These are phyloP conservation scores for Heterohyrax brucei DNA, from an alignment of 2,797 vertebrate species.

Conservation along the genomic window DNA sequence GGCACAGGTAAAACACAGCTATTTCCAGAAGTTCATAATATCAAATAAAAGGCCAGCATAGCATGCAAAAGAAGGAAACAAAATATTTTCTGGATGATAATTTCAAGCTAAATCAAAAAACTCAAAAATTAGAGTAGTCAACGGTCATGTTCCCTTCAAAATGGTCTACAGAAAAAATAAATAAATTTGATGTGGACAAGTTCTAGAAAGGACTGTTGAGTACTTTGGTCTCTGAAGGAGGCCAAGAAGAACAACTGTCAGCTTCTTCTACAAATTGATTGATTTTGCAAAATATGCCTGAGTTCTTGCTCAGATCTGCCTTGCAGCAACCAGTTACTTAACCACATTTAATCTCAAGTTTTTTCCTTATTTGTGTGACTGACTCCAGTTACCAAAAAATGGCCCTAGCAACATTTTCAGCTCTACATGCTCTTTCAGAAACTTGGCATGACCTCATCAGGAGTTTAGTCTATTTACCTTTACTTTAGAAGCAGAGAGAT, in stretches of 20 bases:
- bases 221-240: slow-evolving; percentile 25
- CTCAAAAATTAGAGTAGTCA: slow-evolving; percentile 8
- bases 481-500: background rate
- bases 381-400: background rate
- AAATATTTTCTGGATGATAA: slow-evolving; percentile 30
- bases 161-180: slow-evolving; percentile 21
- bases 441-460: background rate
- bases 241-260: background rate
- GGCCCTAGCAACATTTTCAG: background rate
- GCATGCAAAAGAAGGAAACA: slow-evolving; percentile 28
- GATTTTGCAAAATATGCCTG: slow-evolving; percentile 42
- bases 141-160: slow-evolving; percentile 39
- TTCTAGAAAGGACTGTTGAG: slow-evolving; percentile 23
- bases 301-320: background rate
- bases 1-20: background rate
- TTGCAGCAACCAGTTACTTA: background rate
- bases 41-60: slow-evolving; percentile 49
- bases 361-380: background rate
- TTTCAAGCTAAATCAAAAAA: slow-evolving; percentile 46
- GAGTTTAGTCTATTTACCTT: background rate
- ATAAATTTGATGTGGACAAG: background rate
- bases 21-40: slow-evolving; percentile 54
- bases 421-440: background rate
- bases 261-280: slow-evolving; percentile 62
- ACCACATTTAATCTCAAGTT: background rate